Base-by-base conservation (phyloP, 1,140 invertebrate species). In the Diorhabda elongata region DNA sequence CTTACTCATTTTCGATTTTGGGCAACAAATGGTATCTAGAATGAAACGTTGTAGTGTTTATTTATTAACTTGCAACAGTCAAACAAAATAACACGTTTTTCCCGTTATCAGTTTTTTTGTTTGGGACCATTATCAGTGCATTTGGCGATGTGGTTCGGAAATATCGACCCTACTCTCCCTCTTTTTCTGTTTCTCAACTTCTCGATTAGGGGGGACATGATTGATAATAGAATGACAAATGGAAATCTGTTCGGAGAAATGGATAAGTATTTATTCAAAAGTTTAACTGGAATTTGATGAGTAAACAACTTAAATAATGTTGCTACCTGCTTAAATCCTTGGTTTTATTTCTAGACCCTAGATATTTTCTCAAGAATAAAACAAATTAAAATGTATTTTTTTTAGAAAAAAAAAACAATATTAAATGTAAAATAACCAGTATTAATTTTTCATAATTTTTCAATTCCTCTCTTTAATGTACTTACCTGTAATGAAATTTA, bases 111-210 rank as follows among this genome's bases (percentile, higher is more conserved):
- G 47, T 4, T 52, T 52, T 52, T 52, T 52, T 52, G 4, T 52
- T 52, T 8, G n/a, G 6, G n/a, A n/a, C 47, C n/a, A 52, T 64
- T 64, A 64, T 64, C 63, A 56, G 42, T 56, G 52, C 26, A 58
- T 43, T 42, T 47, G 67, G 67, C 57, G 67, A 61, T 67, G 57
- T 57, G 60, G 60, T 62, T n/a, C 44, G 57, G 57, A 45, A 67
- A 60, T 67, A 67, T 67, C 65, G 65, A 67, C 65, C 65, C 63
- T 64, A 64, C 44, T 64, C 26, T 8, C 45, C 52, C 63, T 56
- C 45, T 41, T 41, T 64, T 64, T 52, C 47, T 52, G 47, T 52
- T 52, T 52, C 47, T n/a, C n/a, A 52, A 52, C 47, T 52, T 52
- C 47, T 64, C 42, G 58, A 60, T 60, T 26, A 60, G 58, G 58